Evolutionary conservation across 64 coral and sea anemone genomes (phyloP), one percentile per base, ranked within the genome.

Genomic region (Stylophora pistillata): DNA sequence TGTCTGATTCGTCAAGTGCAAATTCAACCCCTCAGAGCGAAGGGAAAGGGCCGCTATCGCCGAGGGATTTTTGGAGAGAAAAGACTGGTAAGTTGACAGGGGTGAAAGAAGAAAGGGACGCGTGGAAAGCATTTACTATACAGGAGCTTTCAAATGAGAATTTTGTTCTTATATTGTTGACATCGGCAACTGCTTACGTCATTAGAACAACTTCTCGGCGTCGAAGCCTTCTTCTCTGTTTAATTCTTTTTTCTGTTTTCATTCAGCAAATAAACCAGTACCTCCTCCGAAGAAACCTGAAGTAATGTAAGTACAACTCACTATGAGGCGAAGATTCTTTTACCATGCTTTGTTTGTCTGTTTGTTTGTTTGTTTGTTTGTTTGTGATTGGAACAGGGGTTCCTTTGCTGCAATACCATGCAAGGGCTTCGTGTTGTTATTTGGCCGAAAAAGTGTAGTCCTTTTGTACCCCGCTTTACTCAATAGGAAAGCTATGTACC

Each of bases 21-120:
- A 73, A 80, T 75, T 93, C 91, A 29, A 74, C 78, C 41, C 66
- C 86, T 70, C 47, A 88, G 30, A 89, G 78, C 82, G 91, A 88
- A 56, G 37, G 17, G 16, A 59, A 87, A n/a, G 56, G n/a, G 53
- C 85, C 64, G 29, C 10, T 71, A 4, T 93, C 91, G 0, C 91
- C 91, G 31, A 74, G 85, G 15, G 91, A 81, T 13, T 81, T 75
- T 69, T 88, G 91, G 78, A 88, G 63, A 47, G 91, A 93, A 59
- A 73, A 60, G 74, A 86, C 65, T 54, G 91, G 91, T 93, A 79
- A 25, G 91, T 75, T 7, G 3, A 47, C 37, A 47, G 37, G 3
- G 1, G 3, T 47, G 37, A 47, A 47, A 47, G 7, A 7, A 7
- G 37, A 7, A 47, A 47, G 3, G 37, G 2, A 2, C 6, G 2